A percentile compares a stretch with the other conserved stretches of the same genome.
These are phyloP conservation scores for Minunthozetes semirufus DNA, from an alignment of 2,888 invertebrate genomes.

Conservation along the genomic window DNA sequence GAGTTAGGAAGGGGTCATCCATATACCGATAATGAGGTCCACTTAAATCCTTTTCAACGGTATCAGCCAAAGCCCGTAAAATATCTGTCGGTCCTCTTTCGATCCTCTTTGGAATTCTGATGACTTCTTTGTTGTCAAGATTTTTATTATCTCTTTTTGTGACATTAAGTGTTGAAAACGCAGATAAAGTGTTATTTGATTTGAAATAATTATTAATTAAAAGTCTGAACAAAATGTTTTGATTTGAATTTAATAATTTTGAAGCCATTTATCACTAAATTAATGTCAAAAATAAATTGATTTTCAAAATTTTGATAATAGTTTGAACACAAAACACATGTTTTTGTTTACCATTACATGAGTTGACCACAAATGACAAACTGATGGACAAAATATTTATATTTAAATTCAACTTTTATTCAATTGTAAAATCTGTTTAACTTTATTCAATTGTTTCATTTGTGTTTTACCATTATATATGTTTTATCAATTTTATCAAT, in stretches of 20 bases:
- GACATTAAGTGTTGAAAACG: not conserved
- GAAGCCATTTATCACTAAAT: not conserved
- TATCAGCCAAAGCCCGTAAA: constrained; percentile 54
- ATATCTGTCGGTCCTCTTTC: constrained; percentile 66
- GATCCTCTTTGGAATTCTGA: constrained; percentile 12
- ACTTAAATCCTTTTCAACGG: constrained; percentile 60
- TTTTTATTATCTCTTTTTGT: not conserved
- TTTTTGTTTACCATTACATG: no score
- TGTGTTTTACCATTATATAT: no score
- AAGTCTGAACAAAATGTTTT: not conserved
- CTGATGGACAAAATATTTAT: no score
- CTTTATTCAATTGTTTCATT: no score
- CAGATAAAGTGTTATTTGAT: not conserved
- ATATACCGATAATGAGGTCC: constrained; percentile 83
- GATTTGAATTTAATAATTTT: not conserved
- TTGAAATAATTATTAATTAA: not conserved
- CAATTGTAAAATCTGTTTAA: no score
- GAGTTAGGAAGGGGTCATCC: constrained; percentile 82
- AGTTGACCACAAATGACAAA: no score
- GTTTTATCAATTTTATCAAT: no score
- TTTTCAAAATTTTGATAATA: no score
- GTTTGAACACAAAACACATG: no score
- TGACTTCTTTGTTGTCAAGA: not conserved
- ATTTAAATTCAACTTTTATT: no score
- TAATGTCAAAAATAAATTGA: no score